Conservation (phyloP, 2,113 vertebrate species). For the Macheiramphus alcinus region DNA sequence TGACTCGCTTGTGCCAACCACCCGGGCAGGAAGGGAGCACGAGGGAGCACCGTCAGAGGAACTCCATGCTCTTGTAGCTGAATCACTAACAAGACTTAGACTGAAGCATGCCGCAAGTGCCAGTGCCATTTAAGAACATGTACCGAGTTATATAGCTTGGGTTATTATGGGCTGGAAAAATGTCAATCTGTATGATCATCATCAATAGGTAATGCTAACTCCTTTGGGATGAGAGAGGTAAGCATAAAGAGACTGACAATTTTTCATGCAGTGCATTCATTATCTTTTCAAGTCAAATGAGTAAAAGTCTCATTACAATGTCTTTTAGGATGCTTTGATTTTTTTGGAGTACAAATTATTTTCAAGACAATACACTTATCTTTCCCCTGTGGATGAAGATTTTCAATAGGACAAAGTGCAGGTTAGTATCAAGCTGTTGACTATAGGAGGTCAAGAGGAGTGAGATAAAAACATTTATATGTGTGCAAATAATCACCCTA, state of each 20-base stretch:
- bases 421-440: background rate
- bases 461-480: background rate
- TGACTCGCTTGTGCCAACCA: background rate
- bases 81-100: background rate
- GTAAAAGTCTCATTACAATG: background rate
- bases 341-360: background rate
- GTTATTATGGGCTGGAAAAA: background rate
- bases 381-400: background rate
- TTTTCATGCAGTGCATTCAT: background rate
- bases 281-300: background rate
- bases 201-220: background rate
- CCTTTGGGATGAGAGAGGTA: background rate
- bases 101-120: background rate
- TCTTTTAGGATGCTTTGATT: background rate
- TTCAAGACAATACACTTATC: background rate
- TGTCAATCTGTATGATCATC: accelerated
- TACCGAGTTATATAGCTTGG: background rate
- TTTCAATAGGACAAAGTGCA: background rate
- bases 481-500: background rate
- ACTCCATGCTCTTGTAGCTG: background rate
- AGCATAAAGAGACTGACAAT: background rate
- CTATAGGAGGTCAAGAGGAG: background rate
- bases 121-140: background rate
- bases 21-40: background rate
- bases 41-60: accelerated